Evolutionary conservation across 2,797 vertebrate species (phyloP).

Genomic region (Dryobates pubescens): DNA sequence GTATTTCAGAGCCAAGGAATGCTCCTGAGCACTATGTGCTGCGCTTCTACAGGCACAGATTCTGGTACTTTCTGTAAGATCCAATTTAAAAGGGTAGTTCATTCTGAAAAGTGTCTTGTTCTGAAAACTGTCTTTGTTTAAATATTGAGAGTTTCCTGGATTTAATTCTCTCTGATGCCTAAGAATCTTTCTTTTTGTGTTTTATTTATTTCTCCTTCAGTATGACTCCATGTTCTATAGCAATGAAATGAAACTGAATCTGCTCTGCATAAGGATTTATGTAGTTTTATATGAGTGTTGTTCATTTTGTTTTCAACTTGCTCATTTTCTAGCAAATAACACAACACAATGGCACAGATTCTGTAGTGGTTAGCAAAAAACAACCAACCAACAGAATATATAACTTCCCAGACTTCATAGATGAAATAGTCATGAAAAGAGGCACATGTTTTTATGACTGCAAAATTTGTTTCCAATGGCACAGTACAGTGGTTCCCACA

Average conservation of each 20-base stretch:
- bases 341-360: not conserved
- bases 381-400: not conserved
- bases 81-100: not conserved
- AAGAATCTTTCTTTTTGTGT: not conserved
- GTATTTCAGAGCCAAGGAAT: not conserved
- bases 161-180: not conserved
- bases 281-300: not conserved
- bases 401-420: not conserved
- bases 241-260: accelerated
- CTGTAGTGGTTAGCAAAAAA: not conserved
- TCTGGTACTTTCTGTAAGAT: not conserved
- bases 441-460: not conserved
- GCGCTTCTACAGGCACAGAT: not conserved
- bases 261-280: not conserved
- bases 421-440: not conserved
- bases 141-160: not conserved
- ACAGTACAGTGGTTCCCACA: not conserved
- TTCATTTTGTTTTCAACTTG: not conserved
- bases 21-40: not conserved
- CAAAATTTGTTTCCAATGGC: not conserved
- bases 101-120: not conserved
- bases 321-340: not conserved
- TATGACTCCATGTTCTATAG: not conserved
- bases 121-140: accelerated
- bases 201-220: not conserved